Conservation (phyloP, 2,113 vertebrate species). For the Hystrix cristata region DNA sequence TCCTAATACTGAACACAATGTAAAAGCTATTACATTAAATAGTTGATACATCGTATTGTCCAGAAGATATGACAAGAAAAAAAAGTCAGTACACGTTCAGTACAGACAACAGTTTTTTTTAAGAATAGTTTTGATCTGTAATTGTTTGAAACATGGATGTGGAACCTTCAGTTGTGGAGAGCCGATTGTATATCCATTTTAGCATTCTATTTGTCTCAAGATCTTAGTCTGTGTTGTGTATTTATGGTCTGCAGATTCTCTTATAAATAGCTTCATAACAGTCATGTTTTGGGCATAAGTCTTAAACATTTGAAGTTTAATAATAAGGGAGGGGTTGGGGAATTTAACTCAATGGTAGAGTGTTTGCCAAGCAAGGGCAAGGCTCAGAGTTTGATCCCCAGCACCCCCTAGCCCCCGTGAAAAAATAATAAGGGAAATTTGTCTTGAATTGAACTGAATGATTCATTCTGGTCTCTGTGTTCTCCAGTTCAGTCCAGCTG, state of each 20-base stretch:
- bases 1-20: neutral
- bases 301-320: conserved; percentile 8
- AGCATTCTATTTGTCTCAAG: neutral
- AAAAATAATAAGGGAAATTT: neutral
- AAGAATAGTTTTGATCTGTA: neutral
- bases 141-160: neutral
- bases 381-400: no score
- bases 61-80: neutral
- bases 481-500: neutral
- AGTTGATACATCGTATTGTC: neutral
- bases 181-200: neutral
- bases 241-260: neutral
- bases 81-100: neutral
- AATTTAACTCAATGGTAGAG: no score
- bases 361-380: no score
- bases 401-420: no score
- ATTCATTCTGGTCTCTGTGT: neutral
- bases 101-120: neutral
- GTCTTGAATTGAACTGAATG: neutral
- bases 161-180: neutral
- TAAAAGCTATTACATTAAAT: neutral
- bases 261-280: neutral
- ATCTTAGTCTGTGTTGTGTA: neutral
- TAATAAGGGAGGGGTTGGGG: neutral
- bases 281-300: neutral